These are phyloP conservation scores for Limenitis arthemis DNA, from an alignment of 2,888 invertebrate genomes.

Conservation along the genomic window DNA sequence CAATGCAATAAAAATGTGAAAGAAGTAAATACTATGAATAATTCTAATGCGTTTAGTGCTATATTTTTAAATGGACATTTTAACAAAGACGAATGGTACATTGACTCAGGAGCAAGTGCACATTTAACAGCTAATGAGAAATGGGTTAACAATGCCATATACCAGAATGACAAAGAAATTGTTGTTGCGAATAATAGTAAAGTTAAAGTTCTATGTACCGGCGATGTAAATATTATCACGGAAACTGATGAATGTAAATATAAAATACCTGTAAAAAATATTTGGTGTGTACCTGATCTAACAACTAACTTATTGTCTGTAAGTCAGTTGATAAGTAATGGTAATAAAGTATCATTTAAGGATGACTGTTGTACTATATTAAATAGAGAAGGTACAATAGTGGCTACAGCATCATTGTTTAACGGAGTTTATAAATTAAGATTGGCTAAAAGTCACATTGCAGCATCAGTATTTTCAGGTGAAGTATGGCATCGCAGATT, in stretches of 20 bases:
- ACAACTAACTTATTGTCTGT: constrained; percentile 2
- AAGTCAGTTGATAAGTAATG: background rate
- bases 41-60: too few species aligned
- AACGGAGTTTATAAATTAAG: constrained; percentile 2
- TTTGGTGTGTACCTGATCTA: constrained; percentile 5
- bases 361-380: constrained; percentile 1
- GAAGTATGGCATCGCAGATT: constrained; percentile 16
- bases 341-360: background rate
- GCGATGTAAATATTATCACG: background rate
- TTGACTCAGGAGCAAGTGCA: constrained; percentile 23
- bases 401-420: constrained; percentile 2
- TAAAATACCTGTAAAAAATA: background rate
- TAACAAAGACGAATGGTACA: constrained; percentile 23
- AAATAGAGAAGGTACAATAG: background rate
- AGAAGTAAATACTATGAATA: too few species aligned
- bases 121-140: constrained; percentile 19
- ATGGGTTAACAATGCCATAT: constrained; percentile 6
- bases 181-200: background rate
- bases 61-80: constrained; percentile 3
- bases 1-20: too few species aligned
- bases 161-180: background rate
- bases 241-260: background rate
- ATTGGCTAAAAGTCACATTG: background rate
- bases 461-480: constrained; percentile 5
- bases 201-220: background rate